Percentiles rank a stretch among this genome's conserved stretches.
phyloP scores from a whole-genome alignment of 2,113 vertebrate species.

The Corvus hawaiiensis region DNA sequence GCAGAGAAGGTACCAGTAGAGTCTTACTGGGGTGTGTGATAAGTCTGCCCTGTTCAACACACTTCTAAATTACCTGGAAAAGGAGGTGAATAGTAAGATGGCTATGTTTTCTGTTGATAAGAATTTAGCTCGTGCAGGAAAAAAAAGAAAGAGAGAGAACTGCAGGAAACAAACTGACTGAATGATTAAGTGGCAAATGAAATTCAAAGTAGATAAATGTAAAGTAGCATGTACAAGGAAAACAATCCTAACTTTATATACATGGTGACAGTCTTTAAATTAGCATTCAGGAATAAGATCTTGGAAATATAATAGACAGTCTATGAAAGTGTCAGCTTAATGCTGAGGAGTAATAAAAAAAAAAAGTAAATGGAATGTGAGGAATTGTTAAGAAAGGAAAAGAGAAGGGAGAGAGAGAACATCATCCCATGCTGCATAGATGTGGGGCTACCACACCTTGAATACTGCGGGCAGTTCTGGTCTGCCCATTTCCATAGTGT shows the following conservation, averaged over 20 bases:
- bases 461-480: background rate
- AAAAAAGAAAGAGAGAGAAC: background rate
- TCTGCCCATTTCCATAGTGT: background rate
- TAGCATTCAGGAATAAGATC: background rate
- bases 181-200: conserved; percentile 20
- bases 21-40: background rate
- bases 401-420: background rate
- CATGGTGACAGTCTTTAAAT: background rate
- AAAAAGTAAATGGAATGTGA: background rate
- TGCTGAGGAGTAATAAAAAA: background rate
- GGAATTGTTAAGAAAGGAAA: background rate
- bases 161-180: background rate
- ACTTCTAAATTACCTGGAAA: background rate
- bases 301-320: background rate
- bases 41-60: background rate
- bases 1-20: background rate
- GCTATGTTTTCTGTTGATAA: conserved; percentile 13
- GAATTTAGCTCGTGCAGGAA: background rate
- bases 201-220: background rate
- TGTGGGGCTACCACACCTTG: background rate
- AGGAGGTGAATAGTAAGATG: background rate
- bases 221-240: background rate
- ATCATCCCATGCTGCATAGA: background rate
- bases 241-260: background rate
- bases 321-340: background rate